A percentile compares a stretch with the other conserved stretches of the same genome.
Conservation (phyloP, 2,797 vertebrate genomes). For the Lagorchestes hirsutus region DNA sequence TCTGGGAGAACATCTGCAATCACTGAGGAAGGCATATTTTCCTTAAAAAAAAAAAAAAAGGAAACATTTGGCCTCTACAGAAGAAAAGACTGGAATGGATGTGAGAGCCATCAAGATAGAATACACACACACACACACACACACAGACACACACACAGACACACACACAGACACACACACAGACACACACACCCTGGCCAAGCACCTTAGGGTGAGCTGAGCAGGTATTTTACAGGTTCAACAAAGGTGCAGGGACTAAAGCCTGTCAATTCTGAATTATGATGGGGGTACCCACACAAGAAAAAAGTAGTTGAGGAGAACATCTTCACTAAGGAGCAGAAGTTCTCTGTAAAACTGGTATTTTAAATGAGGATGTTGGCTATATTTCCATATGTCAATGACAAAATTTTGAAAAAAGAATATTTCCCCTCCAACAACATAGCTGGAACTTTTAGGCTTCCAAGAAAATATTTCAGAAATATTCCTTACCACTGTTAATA, state of each 20-base stretch:
- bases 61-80: neutral
- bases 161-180: too few species aligned
- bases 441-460: neutral
- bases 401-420: conserved; percentile 5
- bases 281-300: neutral
- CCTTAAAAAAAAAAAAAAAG: neutral
- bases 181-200: neutral
- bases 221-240: neutral
- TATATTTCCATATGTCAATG: neutral
- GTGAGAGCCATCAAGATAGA: neutral
- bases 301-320: neutral
- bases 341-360: neutral
- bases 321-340: neutral
- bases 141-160: too few species aligned
- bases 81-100: neutral
- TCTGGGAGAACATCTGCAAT: conserved; percentile 26
- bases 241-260: neutral
- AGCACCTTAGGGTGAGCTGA: neutral
- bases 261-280: neutral
- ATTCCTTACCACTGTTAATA: neutral
- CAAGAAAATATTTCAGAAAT: neutral
- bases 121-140: neutral
- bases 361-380: neutral
- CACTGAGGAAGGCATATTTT: neutral
- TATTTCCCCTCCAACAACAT: neutral